A percentile compares a stretch with the other conserved stretches of the same genome.
These are phyloP conservation scores for Chaetodon auriga DNA, from an alignment of 2,113 vertebrate genomes.

Conservation along the genomic window DNA sequence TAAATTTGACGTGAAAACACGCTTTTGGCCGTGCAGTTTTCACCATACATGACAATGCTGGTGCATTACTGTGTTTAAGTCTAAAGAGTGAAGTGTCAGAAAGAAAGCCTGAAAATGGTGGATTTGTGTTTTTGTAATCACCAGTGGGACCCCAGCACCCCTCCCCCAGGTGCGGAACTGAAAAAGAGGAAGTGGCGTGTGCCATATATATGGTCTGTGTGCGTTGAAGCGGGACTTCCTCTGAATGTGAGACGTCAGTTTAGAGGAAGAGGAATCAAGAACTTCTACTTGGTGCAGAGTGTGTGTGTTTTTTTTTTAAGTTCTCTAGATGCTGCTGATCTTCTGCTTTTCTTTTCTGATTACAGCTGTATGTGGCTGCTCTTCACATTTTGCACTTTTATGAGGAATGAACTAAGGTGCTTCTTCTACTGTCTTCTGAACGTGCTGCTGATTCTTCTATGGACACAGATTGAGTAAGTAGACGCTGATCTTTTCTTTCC, in stretches of 20 bases:
- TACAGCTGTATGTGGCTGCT: slow-evolving; percentile 69
- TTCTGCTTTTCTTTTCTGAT: slow-evolving; percentile 43
- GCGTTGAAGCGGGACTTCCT: slow-evolving; percentile 53
- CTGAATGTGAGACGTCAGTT: slow-evolving; percentile 37
- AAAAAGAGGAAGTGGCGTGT: slow-evolving; percentile 72
- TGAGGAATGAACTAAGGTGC: slow-evolving; percentile 63
- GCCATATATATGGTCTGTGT: slow-evolving; percentile 21
- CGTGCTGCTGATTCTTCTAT: slow-evolving; percentile 70
- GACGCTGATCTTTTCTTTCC: background rate
- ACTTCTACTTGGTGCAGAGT: slow-evolving; percentile 19
- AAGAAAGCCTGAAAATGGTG: too few species aligned
- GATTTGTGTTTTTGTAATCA: too few species aligned
- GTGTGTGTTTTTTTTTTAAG: slow-evolving; percentile 6
- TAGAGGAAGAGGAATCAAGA: slow-evolving; percentile 73
- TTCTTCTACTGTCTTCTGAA: slow-evolving; percentile 70
- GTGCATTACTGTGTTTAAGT: background rate
- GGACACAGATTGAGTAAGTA: slow-evolving; percentile 77
- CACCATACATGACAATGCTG: background rate
- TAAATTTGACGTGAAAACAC: background rate
- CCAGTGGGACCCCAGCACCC: slow-evolving; percentile 7
- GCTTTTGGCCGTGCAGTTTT: background rate
- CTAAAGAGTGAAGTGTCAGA: background rate
- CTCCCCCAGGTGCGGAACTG: slow-evolving; percentile 59
- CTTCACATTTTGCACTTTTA: slow-evolving; percentile 59
- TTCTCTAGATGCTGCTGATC: slow-evolving; percentile 32